Evolutionary conservation across 2,113 vertebrate genomes (phyloP).

Genomic region (Todiramphus saurophagus): DNA sequence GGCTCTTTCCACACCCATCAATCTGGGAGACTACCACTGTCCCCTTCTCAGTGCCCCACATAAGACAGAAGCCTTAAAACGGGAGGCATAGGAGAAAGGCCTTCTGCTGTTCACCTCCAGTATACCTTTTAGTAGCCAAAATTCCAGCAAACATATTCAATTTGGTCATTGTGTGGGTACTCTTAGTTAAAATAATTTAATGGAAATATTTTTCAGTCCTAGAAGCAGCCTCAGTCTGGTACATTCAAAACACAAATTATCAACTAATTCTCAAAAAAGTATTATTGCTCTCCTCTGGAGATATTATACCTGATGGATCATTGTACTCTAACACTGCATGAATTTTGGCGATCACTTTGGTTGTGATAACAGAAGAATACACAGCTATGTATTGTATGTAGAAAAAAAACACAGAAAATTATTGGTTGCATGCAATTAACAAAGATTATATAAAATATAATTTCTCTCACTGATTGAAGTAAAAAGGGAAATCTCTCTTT

Average conservation of each 20-base stretch:
- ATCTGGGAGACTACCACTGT: not conserved
- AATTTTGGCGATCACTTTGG: not conserved
- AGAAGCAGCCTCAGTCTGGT: not conserved
- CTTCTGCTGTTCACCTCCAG: not conserved
- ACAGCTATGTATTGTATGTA: not conserved
- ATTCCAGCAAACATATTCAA: not conserved
- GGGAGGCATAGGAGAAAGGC: not conserved
- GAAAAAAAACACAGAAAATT: not conserved
- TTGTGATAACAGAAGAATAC: not conserved
- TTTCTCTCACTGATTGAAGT: not conserved
- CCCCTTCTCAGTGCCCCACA: fast-evolving
- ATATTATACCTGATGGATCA: not conserved
- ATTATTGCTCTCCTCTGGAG: not conserved
- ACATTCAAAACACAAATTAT: not conserved
- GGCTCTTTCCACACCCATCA: not conserved
- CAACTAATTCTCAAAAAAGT: not conserved
- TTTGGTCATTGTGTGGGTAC: not conserved
- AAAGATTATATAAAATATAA: not conserved
- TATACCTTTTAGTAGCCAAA: not conserved
- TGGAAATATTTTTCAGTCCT: not conserved
- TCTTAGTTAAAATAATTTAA: not conserved
- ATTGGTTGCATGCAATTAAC: not conserved
- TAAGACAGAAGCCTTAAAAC: not conserved
- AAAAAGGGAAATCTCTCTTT: not conserved
- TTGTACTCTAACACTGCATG: not conserved